These are phyloP conservation scores for Pogonognathellus flavescens DNA, from an alignment of 1,140 invertebrate species.

Conservation along the genomic window DNA sequence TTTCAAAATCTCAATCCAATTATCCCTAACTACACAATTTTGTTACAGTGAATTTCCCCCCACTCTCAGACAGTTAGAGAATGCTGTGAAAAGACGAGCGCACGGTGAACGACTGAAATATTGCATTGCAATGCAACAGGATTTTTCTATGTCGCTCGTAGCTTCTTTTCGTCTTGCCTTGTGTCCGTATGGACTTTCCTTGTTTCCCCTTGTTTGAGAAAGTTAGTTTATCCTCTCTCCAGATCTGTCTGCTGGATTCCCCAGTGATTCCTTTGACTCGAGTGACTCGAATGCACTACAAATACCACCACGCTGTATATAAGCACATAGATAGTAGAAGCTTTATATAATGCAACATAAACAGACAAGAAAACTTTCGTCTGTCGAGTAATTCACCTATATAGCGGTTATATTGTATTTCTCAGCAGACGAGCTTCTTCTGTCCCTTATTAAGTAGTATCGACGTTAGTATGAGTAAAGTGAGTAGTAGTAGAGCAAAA, in stretches of 20 bases:
- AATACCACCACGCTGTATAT: background rate
- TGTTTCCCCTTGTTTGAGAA: constrained; percentile 49
- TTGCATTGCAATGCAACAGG: constrained; percentile 41
- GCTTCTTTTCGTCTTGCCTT: constrained; percentile 16
- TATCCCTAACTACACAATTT: constrained; percentile 47
- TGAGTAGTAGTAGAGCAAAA: background rate
- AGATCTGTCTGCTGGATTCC: constrained; percentile 45
- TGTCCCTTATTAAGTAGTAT: background rate
- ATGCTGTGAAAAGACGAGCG: background rate
- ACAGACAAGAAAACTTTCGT: background rate
- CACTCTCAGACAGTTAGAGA: background rate
- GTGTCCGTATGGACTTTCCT: constrained; percentile 47
- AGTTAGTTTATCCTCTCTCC: constrained; percentile 40
- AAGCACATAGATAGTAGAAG: background rate
- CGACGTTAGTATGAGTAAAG: background rate
- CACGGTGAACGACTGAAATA: background rate
- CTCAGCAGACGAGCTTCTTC: background rate
- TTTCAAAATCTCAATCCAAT: constrained; percentile 50
- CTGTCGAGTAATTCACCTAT: background rate
- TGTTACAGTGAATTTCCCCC: constrained; percentile 45
- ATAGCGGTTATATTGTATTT: background rate
- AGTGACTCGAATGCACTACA: background rate
- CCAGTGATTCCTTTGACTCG: constrained; percentile 24
- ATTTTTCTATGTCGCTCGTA: constrained; percentile 23
- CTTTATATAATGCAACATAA: background rate